phyloP scores from a whole-genome alignment of 2,113 vertebrate genomes.

The Scophthalmus maximus region DNA sequence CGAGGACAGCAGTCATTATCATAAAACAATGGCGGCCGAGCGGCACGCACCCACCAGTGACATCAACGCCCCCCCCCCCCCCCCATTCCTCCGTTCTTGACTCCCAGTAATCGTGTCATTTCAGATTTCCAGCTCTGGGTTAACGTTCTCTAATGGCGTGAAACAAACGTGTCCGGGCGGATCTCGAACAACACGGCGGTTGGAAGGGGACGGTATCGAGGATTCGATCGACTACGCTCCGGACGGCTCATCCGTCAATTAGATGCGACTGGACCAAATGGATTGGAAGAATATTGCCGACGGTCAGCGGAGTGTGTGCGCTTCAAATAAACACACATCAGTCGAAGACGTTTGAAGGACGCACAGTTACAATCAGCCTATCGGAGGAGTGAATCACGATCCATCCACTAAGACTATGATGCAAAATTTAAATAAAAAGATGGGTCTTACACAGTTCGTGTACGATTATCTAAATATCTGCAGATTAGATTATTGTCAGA shows the following conservation, averaged over 20 bases:
- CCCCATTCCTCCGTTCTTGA: background rate
- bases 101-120: too few relatives aligned
- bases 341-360: slow-evolving; percentile 19
- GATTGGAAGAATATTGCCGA: slow-evolving; percentile 30
- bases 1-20: slow-evolving; percentile 57
- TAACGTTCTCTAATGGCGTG: slow-evolving; percentile 13
- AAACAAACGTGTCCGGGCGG: slow-evolving; percentile 35
- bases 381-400: background rate
- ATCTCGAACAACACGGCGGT: background rate
- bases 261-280: slow-evolving; percentile 18
- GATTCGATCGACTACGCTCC: slow-evolving; percentile 29
- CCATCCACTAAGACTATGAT: background rate
- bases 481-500: too few relatives aligned
- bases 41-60: slow-evolving; percentile 22
- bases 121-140: slow-evolving; percentile 16
- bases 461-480: too few relatives aligned
- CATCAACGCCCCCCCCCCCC: background rate
- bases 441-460: background rate
- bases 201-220: slow-evolving; percentile 22
- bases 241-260: slow-evolving; percentile 51
- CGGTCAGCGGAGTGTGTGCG: too few relatives aligned
- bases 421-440: background rate
- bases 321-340: slow-evolving; percentile 6
- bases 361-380: slow-evolving; percentile 3
- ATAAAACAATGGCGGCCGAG: slow-evolving; percentile 76